Base-by-base conservation (phyloP, 1,140 invertebrate genomes). In the Zaprionus inermis region DNA sequence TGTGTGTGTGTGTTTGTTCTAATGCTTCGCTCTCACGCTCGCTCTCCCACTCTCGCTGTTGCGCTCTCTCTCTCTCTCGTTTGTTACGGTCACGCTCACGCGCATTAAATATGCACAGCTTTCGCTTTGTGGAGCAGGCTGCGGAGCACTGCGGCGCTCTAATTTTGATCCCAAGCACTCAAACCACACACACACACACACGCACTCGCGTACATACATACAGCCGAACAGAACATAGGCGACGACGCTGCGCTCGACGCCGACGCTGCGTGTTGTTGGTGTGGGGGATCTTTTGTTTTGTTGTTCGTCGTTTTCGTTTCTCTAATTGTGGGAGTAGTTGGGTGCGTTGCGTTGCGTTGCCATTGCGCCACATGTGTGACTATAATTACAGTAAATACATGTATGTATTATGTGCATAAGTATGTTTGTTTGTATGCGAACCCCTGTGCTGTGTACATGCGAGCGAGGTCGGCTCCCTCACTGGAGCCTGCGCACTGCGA, bases 221-320 rank as follows among this genome's bases (percentile, higher is more conserved):
- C 38, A 44, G 6, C 1, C 30, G n/a, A 44, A 16, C 38, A 44
- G n/a, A 44, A 44, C 38, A 44, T 44, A 16, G 38, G 38, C 38
- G n/a, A 9, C n/a, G 2, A 41, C n/a, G 38, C 7, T 44, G 38
- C n/a, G n/a, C n/a, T 16, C n/a, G n/a, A 16, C 36, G 36, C 36
- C 14, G n/a, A 7, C 36, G 36, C 14, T 5, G 14, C 44, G 44
- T n/a, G 38, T 9, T 6, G 38, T 61, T 74, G 55, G 78, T 79
- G 64, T 81, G 75, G 73, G 79, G 79, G 79, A 81, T 81, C 79
- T 82, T 71, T 69, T 78, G 72, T 72, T 76, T 65, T 75, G 57
- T 75, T 68, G 57, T 57, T 51, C 51, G 61, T 54, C 70, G 46
- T 63, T 78, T 83, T 52, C 54, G 59, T 41, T 41, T 58, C 63